Conservation (phyloP, 2,113 vertebrate genomes). For the Dipodomys ordii region DNA sequence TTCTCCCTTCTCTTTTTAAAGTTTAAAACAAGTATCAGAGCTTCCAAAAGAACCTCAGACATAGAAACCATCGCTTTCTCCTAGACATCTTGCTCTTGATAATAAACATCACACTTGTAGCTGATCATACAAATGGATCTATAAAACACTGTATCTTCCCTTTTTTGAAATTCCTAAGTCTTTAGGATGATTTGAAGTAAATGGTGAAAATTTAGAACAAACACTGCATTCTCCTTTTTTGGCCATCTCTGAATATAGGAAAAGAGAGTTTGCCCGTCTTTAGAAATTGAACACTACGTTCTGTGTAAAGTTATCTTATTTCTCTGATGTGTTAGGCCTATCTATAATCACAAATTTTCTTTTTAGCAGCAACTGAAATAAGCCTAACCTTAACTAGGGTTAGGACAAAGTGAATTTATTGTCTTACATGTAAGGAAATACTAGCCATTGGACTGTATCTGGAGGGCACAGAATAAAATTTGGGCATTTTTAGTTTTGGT, state of each 20-base stretch:
- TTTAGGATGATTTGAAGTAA: slow-evolving; percentile 28
- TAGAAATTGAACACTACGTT: background rate
- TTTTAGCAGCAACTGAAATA: background rate
- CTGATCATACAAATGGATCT: slow-evolving; percentile 10
- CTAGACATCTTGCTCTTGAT: background rate
- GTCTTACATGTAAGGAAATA: background rate
- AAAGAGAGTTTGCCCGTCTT: background rate
- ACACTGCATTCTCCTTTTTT: background rate
- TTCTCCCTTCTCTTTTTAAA: background rate
- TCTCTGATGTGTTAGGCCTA: background rate
- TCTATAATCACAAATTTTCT: background rate
- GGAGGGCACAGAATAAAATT: background rate
- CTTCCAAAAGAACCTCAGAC: background rate
- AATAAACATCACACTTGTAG: background rate
- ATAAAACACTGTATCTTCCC: background rate
- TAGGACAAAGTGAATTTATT: background rate
- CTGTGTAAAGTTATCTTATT: background rate
- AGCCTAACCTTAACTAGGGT: background rate
- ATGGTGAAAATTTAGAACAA: background rate
- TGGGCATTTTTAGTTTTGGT: background rate
- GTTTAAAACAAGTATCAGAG: background rate
- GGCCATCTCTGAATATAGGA: background rate
- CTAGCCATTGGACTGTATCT: accelerated
- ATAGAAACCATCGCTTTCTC: background rate
- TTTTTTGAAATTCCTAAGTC: background rate